A percentile compares a stretch with the other conserved stretches of the same genome.
Conservation (phyloP, 2,797 vertebrate species). For the Spinus olivaceus region DNA sequence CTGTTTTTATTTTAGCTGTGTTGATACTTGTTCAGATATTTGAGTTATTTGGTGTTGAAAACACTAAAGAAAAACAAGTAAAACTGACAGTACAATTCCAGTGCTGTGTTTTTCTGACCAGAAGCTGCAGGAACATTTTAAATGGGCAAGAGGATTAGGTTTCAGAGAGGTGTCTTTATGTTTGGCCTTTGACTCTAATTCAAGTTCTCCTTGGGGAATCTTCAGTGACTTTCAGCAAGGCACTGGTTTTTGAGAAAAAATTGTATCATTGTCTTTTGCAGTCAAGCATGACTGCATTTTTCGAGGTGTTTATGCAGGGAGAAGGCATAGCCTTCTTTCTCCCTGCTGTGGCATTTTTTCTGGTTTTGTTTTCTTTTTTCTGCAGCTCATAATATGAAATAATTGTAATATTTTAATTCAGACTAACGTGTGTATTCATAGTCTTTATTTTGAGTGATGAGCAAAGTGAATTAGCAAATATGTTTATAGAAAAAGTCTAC, state of each 20-base stretch:
- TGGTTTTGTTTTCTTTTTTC: background rate
- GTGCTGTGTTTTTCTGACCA: background rate
- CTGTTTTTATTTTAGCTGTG: background rate
- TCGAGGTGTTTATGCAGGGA: background rate
- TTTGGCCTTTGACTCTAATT: slow-evolving; percentile 50
- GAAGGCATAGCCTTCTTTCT: background rate
- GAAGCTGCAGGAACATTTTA: slow-evolving; percentile 24
- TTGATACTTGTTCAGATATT: background rate
- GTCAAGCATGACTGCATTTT: background rate
- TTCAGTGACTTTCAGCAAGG: slow-evolving; percentile 26
- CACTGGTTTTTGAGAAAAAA: background rate
- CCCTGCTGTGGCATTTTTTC: background rate
- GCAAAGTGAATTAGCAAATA: background rate
- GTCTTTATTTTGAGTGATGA: background rate
- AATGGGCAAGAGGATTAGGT: slow-evolving; percentile 41
- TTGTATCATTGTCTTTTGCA: background rate
- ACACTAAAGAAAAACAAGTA: background rate
- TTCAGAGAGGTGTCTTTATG: slow-evolving; percentile 23
- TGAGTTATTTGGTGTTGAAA: slow-evolving; percentile 21
- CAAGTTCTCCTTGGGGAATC: slow-evolving; percentile 17
- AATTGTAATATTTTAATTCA: background rate
- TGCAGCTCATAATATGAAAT: background rate
- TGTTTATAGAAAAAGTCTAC: background rate
- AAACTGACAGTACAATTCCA: background rate
- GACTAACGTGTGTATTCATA: background rate